Conservation (phyloP, 2,888 invertebrate genomes). For the Gymnocheta viridis region DNA sequence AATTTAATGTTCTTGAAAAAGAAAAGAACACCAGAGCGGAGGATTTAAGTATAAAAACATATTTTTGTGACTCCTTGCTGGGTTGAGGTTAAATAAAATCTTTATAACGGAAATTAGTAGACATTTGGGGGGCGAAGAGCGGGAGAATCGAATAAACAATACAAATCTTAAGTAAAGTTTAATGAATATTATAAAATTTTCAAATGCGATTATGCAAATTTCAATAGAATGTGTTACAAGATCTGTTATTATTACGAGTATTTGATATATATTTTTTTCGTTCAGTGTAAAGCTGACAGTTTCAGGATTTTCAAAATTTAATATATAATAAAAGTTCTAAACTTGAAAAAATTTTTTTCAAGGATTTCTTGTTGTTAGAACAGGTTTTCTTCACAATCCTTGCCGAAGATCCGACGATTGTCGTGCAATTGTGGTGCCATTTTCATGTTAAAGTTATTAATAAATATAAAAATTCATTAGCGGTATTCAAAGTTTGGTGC, state of each 20-base stretch:
- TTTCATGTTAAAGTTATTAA: too few relatives aligned
- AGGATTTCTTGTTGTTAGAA: too few relatives aligned
- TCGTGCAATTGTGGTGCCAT: too few relatives aligned
- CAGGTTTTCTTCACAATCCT: too few relatives aligned
- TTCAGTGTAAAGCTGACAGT: not conserved
- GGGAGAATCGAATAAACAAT: slow-evolving; percentile 28
- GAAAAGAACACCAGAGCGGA: not conserved
- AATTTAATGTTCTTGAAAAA: slow-evolving; percentile 40
- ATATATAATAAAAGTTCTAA: not conserved
- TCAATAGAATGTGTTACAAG: slow-evolving; percentile 11
- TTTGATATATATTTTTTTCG: slow-evolving; percentile 25
- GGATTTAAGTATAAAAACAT: slow-evolving; percentile 40
- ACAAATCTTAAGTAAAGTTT: slow-evolving; percentile 69
- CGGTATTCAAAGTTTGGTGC: too few relatives aligned
- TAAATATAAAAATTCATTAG: too few relatives aligned
- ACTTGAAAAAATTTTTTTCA: too few relatives aligned
- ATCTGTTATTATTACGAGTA: slow-evolving; percentile 32
- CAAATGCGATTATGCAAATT: slow-evolving; percentile 69
- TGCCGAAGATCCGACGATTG: too few relatives aligned
- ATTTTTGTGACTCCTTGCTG: slow-evolving; percentile 39
- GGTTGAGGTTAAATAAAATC: slow-evolving; percentile 67
- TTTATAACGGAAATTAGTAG: slow-evolving; percentile 65
- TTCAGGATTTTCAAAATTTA: not conserved
- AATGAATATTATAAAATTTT: slow-evolving; percentile 69
- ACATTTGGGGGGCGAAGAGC: not conserved